Evolutionary conservation across 2,113 vertebrate species (phyloP).

Genomic region (Hydropotes inermis): DNA sequence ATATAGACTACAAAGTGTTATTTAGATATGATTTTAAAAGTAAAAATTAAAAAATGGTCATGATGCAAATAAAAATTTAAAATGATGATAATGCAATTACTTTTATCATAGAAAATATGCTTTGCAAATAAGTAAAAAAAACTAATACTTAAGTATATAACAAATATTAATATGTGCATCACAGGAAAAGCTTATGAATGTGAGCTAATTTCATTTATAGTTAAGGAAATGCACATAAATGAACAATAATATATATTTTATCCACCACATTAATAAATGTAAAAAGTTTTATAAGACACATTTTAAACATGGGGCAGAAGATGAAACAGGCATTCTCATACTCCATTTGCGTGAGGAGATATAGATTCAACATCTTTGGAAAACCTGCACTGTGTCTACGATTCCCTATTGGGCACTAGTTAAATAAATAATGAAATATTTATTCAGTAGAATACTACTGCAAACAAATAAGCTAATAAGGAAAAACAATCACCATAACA

Average conservation of each 20-base stretch:
- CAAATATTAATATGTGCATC: background rate
- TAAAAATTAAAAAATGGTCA: background rate
- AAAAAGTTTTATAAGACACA: background rate
- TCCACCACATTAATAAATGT: background rate
- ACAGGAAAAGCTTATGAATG: background rate
- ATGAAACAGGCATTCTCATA: background rate
- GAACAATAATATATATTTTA: background rate
- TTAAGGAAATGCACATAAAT: background rate
- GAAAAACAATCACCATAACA: background rate
- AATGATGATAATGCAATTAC: background rate
- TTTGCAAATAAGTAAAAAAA: background rate
- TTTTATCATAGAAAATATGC: background rate
- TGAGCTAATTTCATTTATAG: background rate
- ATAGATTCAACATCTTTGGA: background rate
- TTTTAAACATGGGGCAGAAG: background rate
- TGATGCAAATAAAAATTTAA: background rate
- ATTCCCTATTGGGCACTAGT: background rate
- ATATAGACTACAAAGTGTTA: background rate
- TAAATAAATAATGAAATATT: background rate
- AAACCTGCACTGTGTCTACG: background rate
- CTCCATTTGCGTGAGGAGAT: background rate
- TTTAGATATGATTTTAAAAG: background rate
- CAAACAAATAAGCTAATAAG: background rate
- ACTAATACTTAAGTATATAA: background rate
- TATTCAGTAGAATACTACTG: background rate